Evolutionary conservation across 2,888 invertebrate genomes (phyloP), one percentile per base, ranked within the genome.

Genomic region (Drosophila mettleri): DNA sequence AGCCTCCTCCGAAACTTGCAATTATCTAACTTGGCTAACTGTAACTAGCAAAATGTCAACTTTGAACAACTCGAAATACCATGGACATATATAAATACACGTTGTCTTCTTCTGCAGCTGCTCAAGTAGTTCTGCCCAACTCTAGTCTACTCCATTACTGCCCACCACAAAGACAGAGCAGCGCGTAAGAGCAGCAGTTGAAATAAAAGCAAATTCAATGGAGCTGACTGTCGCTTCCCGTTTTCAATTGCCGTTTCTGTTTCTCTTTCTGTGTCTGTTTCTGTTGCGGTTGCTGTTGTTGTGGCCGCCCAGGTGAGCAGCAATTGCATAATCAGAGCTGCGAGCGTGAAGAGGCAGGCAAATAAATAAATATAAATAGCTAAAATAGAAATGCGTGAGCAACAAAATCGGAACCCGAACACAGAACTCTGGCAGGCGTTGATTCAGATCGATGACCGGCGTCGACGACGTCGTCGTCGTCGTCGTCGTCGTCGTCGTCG

Each of bases 381-480:
- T 63, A 51, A 72, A 63, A 69, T 65, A 54, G 74, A 85, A 88
- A 71, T 77, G 86, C 75, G 84, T 83, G 77, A 80, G 79, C 63
- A 68, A 24, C 55, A 39, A 20, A 48, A 34, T 22, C 49, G 57
- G 52, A 63, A 61, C 46, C 58, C 53, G 22, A 53, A 43, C 36
- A 33, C 53, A 36, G 57, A 49, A 53, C 57, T 36, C 16, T 55
- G 61, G 68, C 31, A 58, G 72, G 69, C 67, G 65, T 67, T 55
- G 78, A 79, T 84, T 85, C 90, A 87, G 89, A 90, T 88, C 90
- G 89, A 81, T 90, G 89, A 88, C 90, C 89, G 90, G 73, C 66
- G 82, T 59, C 64, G 71, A 71, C 74, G 82, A 53, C 61, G 49
- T 46, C 12, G 20, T 2, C 6, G 2, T 12, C 24, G n/a, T 22